Percentiles rank a stretch among this genome's conserved stretches.
phyloP scores from a whole-genome alignment of 2,888 invertebrate species.

The Microplitis manilae region DNA sequence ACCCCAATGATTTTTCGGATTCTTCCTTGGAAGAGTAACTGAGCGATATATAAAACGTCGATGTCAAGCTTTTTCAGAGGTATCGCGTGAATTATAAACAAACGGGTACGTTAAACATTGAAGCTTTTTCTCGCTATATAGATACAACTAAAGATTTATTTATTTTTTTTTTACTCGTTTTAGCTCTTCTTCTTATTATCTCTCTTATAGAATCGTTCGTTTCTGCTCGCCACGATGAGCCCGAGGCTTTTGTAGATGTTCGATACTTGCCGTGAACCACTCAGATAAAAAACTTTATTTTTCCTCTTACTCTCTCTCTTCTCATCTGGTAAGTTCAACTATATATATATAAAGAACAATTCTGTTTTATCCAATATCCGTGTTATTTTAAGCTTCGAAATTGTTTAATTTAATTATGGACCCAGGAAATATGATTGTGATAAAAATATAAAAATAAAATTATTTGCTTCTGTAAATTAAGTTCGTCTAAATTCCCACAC shows the following conservation, averaged over 20 bases:
- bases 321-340: background rate
- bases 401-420: slow-evolving; percentile 3
- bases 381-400: background rate
- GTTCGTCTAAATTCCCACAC: too few relatives aligned
- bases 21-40: too few relatives aligned
- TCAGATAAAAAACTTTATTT: slow-evolving; percentile 34
- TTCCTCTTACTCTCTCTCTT: background rate
- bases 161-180: background rate
- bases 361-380: background rate
- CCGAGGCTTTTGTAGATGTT: slow-evolving; percentile 21
- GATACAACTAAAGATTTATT: background rate
- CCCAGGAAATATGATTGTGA: background rate
- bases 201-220: slow-evolving; percentile 30
- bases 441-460: too few relatives aligned
- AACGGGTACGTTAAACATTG: slow-evolving; percentile 37
- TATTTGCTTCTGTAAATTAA: too few relatives aligned
- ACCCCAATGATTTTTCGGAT: too few relatives aligned
- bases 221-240: slow-evolving; percentile 29
- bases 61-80: background rate
- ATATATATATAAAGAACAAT: background rate
- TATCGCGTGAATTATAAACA: slow-evolving; percentile 54
- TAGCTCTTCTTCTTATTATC: slow-evolving; percentile 18
- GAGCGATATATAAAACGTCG: too few relatives aligned
- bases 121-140: slow-evolving; percentile 22
- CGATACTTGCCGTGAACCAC: slow-evolving; percentile 34